Evolutionary conservation across 2,113 vertebrate genomes (phyloP).

Genomic region (Amphilophus citrinellus): DNA sequence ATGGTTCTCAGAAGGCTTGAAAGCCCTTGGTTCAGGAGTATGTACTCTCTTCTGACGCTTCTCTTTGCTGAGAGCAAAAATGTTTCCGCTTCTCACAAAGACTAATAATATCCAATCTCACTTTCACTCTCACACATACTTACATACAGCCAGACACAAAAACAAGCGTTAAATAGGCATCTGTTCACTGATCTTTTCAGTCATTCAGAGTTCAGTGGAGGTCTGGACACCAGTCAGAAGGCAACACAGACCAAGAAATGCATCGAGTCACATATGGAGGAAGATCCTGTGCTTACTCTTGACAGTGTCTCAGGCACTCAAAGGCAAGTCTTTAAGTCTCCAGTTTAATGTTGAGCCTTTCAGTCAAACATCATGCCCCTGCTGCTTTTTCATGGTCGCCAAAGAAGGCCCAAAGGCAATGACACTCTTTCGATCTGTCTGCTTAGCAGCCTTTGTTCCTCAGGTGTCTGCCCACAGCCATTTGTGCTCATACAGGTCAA

Average conservation of each 20-base stretch:
- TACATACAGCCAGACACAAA: slow-evolving; percentile 43
- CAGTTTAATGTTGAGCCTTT: slow-evolving; percentile 27
- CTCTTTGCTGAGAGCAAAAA: slow-evolving; percentile 36
- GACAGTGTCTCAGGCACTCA: slow-evolving; percentile 60
- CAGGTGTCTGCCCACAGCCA: background rate
- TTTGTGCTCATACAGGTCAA: slow-evolving; percentile 41
- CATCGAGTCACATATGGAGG: background rate
- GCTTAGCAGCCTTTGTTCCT: slow-evolving; percentile 38
- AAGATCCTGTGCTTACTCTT: slow-evolving; percentile 16
- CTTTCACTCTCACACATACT: slow-evolving; percentile 34
- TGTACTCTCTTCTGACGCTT: slow-evolving; percentile 41
- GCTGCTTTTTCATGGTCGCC: slow-evolving; percentile 10
- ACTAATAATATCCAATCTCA: slow-evolving; percentile 56
- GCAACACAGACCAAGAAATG: slow-evolving; percentile 29
- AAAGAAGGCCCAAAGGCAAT: slow-evolving; percentile 20
- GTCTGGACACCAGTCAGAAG: slow-evolving; percentile 37
- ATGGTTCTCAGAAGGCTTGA: slow-evolving; percentile 40
- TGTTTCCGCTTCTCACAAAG: slow-evolving; percentile 15
- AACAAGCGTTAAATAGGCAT: slow-evolving; percentile 69
- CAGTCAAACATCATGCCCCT: slow-evolving; percentile 20
- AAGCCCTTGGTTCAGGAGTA: slow-evolving; percentile 40
- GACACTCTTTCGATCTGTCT: slow-evolving; percentile 7
- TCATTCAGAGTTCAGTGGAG: slow-evolving; percentile 28
- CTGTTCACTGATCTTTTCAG: slow-evolving; percentile 39
- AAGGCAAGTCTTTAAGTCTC: slow-evolving; percentile 48